Conservation (phyloP, 2,888 invertebrate genomes). For the Sphaerophoria rueppellii region DNA sequence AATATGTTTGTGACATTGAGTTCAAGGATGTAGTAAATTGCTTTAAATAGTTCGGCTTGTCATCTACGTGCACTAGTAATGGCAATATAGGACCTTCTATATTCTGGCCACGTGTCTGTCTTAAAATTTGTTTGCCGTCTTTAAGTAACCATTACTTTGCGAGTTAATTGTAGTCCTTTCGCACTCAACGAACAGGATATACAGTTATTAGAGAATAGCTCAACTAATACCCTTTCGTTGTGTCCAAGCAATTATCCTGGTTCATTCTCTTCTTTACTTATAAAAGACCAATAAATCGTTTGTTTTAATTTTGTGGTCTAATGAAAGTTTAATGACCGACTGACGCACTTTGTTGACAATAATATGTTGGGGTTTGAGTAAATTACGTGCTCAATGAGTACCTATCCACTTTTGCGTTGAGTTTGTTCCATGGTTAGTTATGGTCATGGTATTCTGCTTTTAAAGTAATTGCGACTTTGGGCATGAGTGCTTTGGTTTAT, state of each 20-base stretch:
- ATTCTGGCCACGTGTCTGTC: conserved; percentile 5
- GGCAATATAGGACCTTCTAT: not conserved
- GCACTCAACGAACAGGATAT: not conserved
- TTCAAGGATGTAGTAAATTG: conserved; percentile 31
- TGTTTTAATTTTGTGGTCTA: conserved; percentile 31
- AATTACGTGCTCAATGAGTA: conserved; percentile 17
- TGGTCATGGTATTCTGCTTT: not conserved
- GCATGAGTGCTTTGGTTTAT: conserved; percentile 13
- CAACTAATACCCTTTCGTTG: not conserved
- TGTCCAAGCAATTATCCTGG: conserved; percentile 23
- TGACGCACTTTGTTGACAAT: not conserved
- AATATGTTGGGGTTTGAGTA: not conserved
- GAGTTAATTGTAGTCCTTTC: conserved; percentile 2
- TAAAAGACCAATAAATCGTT: conserved; percentile 32
- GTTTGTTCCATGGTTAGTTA: not conserved
- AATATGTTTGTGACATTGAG: conserved; percentile 15
- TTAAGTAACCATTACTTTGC: not conserved
- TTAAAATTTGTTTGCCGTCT: not conserved
- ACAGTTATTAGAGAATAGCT: conserved; percentile 1
- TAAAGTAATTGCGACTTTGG: not conserved
- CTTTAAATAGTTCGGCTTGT: conserved; percentile 15
- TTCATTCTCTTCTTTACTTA: not conserved
- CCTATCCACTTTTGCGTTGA: conserved; percentile 5
- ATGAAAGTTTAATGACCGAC: conserved; percentile 40
- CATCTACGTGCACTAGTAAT: not conserved